These are phyloP conservation scores for Sarcophaga caerulescens DNA, from an alignment of 2,888 invertebrate species.

Conservation along the genomic window DNA sequence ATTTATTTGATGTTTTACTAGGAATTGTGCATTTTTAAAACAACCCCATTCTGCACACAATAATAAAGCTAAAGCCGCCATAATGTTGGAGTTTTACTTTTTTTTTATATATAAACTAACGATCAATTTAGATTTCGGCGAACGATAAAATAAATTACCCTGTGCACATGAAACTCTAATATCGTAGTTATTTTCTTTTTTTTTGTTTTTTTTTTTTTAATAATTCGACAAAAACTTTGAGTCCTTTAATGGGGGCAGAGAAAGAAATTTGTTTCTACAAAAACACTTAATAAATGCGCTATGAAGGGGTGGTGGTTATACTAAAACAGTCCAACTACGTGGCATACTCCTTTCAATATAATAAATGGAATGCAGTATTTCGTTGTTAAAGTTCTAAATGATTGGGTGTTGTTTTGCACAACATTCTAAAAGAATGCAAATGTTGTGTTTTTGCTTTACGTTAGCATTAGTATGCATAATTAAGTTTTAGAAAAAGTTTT, in stretches of 20 bases:
- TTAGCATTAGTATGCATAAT: constrained; percentile 8
- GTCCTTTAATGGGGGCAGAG: constrained; percentile 9
- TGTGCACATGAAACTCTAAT: constrained; percentile 43
- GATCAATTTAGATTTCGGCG: constrained; percentile 78
- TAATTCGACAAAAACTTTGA: constrained; percentile 33
- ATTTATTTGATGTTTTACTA: constrained; percentile 41
- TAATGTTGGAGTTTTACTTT: constrained; percentile 36
- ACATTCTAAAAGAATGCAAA: constrained; percentile 35
- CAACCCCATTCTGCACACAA: constrained; percentile 23
- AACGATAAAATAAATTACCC: constrained; percentile 79
- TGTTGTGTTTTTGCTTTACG: constrained; percentile 21
- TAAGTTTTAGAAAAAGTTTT: constrained; percentile 26
- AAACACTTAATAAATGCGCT: neutral
- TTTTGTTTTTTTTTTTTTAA: neutral
- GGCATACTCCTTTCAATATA: too few relatives aligned
- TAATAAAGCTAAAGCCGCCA: constrained; percentile 49
- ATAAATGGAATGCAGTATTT: neutral
- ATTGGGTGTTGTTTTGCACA: neutral
- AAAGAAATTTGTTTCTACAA: neutral
- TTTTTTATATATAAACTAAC: constrained; percentile 67
- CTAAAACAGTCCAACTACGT: neutral
- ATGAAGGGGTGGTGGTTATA: neutral
- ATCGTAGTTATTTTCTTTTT: constrained; percentile 25
- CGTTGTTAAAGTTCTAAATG: neutral
- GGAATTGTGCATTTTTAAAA: constrained; percentile 45